A percentile compares a stretch with the other conserved stretches of the same genome.
These are phyloP conservation scores for Venturia canescens DNA, from an alignment of 1,140 invertebrate genomes.

Conservation along the genomic window DNA sequence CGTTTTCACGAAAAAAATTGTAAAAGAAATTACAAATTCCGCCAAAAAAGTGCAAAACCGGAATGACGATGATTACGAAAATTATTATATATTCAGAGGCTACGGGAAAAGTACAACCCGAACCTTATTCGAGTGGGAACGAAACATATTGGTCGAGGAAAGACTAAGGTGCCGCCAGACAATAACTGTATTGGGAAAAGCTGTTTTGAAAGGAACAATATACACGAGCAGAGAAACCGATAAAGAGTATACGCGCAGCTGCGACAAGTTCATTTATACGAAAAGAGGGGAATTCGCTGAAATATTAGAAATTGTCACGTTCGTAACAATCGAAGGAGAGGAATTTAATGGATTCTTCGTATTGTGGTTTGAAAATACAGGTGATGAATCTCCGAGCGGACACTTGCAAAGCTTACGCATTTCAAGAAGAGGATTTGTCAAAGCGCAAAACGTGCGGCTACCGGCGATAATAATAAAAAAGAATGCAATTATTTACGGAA, in stretches of 20 bases:
- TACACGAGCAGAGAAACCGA: constrained; percentile 12
- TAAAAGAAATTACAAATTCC: constrained; percentile 18
- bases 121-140: neutral
- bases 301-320: constrained; percentile 11
- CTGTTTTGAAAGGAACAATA: constrained; percentile 14
- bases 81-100: neutral
- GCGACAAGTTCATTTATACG: constrained; percentile 19
- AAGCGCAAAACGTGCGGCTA: constrained; percentile 12
- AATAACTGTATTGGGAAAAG: constrained; percentile 27
- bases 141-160: neutral
- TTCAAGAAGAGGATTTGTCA: neutral
- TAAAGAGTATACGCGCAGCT: constrained; percentile 5
- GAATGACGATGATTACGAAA: neutral
- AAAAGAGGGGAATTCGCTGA: neutral
- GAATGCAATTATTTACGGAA: neutral
- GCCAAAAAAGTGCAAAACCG: constrained; percentile 7
- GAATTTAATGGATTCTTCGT: constrained; percentile 15
- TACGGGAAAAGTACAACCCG: neutral
- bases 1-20: neutral
- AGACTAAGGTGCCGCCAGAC: neutral
- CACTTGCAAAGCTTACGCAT: neutral
- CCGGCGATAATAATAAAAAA: constrained; percentile 18
- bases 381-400: neutral
- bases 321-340: constrained; percentile 14
- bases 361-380: neutral